These are phyloP conservation scores for Bombus picipes DNA, from an alignment of 1,140 invertebrate species.

Conservation along the genomic window DNA sequence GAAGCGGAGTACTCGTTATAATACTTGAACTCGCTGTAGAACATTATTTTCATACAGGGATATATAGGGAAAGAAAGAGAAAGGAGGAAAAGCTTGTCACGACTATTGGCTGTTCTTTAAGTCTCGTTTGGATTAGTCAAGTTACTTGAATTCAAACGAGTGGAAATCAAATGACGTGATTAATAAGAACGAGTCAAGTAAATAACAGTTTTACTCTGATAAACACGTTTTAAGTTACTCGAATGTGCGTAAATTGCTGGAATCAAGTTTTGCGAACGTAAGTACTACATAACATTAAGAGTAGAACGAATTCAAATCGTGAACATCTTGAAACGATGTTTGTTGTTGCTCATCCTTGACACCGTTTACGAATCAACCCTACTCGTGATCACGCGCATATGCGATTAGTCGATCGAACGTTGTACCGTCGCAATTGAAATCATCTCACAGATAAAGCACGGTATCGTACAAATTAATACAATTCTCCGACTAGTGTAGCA, in stretches of 20 bases:
- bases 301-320: neutral
- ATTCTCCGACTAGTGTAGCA: neutral
- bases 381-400: slow-evolving; percentile 22
- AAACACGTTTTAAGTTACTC: neutral
- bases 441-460: neutral
- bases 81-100: neutral
- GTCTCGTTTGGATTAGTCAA: neutral
- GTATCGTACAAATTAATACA: neutral
- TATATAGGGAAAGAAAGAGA: neutral
- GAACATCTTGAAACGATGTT: neutral
- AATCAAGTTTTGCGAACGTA: neutral
- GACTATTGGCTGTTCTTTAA: neutral
- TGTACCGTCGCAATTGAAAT: slow-evolving; percentile 2
- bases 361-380: slow-evolving; percentile 26
- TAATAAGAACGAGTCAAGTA: neutral
- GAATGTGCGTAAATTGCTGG: neutral
- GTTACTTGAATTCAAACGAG: neutral
- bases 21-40: too few species aligned
- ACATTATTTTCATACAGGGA: too few species aligned
- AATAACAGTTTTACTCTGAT: neutral
- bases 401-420: slow-evolving; percentile 31
- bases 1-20: too few species aligned
- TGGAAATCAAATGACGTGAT: neutral
- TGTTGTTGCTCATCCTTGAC: slow-evolving; percentile 30
- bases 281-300: neutral